Evolutionary conservation across 2,113 vertebrate species (phyloP).

Genomic region (Calidris pygmaea): DNA sequence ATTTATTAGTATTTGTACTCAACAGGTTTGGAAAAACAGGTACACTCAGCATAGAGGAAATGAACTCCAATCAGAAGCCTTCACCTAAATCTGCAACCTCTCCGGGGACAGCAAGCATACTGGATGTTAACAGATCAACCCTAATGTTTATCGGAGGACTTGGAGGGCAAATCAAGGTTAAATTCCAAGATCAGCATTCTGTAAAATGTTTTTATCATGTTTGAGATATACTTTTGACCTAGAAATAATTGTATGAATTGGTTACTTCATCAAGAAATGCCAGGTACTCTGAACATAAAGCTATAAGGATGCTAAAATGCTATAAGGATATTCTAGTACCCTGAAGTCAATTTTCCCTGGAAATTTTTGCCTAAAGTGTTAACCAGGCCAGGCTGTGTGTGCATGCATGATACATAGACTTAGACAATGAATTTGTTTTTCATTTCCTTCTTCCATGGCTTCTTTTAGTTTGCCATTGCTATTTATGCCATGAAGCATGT

Average conservation of each 20-base stretch:
- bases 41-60: slow-evolving; percentile 85
- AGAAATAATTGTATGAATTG: neutral
- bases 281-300: neutral
- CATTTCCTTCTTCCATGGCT: neutral
- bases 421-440: neutral
- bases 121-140: slow-evolving; percentile 85
- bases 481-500: neutral
- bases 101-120: slow-evolving; percentile 76
- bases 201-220: neutral
- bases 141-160: slow-evolving; percentile 87
- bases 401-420: neutral
- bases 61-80: slow-evolving; percentile 70
- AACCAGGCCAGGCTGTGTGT: neutral
- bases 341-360: neutral
- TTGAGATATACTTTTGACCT: neutral
- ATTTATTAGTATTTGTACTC: neutral
- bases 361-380: neutral
- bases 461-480: neutral
- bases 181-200: neutral
- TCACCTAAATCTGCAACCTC: slow-evolving; percentile 75
- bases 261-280: neutral
- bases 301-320: neutral
- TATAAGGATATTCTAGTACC: neutral
- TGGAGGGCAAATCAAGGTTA: slow-evolving; percentile 84
- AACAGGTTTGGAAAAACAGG: slow-evolving; percentile 85